Conservation (phyloP, 1,140 invertebrate genomes). For the Trachymyrmex septentrionalis region DNA sequence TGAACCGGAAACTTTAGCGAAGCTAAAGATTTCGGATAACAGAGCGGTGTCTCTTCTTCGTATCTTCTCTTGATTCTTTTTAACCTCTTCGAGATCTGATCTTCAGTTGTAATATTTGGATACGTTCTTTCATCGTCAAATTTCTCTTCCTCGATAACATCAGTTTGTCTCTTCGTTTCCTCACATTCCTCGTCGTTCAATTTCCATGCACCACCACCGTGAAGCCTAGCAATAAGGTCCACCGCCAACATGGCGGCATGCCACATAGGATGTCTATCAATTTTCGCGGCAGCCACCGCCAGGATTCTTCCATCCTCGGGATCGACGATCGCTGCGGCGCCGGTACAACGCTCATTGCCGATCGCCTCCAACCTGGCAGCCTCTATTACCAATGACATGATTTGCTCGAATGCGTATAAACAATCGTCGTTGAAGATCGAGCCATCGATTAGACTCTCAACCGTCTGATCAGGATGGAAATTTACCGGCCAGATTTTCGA, state of each 20-base stretch:
- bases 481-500: constrained; percentile 93
- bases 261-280: constrained; percentile 90
- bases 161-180: constrained; percentile 7
- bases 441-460: constrained; percentile 89
- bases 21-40: constrained; percentile 77
- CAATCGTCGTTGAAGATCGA: constrained; percentile 89
- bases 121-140: neutral
- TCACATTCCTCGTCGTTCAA: constrained; percentile 34
- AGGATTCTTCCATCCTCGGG: constrained; percentile 88
- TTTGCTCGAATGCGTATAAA: constrained; percentile 87
- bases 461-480: constrained; percentile 92
- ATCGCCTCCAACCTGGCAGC: constrained; percentile 84
- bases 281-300: constrained; percentile 89
- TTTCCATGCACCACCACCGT: constrained; percentile 93
- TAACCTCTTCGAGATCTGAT: neutral
- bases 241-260: constrained; percentile 95
- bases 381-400: constrained; percentile 89
- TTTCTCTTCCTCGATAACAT: neutral
- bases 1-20: constrained; percentile 69
- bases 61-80: constrained; percentile 77
- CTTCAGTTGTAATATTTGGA: neutral
- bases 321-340: constrained; percentile 90
- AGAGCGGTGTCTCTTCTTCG: constrained; percentile 74
- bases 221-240: constrained; percentile 93
- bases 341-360: constrained; percentile 80